Conservation (phyloP, 2,888 invertebrate genomes). For the Drosophila limbata region DNA sequence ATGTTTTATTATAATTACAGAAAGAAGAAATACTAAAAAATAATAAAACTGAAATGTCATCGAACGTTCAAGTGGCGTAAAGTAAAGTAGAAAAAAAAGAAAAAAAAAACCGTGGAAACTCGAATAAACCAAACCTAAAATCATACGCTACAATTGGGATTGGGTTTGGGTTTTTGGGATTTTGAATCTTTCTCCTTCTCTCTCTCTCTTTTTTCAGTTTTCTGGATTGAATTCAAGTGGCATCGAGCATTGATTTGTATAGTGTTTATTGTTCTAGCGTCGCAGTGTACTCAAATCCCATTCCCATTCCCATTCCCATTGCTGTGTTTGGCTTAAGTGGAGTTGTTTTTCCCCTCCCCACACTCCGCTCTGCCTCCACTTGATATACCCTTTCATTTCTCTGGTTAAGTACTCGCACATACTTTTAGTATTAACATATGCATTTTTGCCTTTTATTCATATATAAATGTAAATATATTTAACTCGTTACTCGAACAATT, state of each 20-base stretch:
- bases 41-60: slow-evolving; percentile 79
- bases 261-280: slow-evolving; percentile 76
- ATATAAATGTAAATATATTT: slow-evolving; percentile 17
- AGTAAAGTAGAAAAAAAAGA: neutral
- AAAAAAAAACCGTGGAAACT: slow-evolving; percentile 18
- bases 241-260: slow-evolving; percentile 68
- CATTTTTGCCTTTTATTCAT: slow-evolving; percentile 45
- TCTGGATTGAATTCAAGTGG: slow-evolving; percentile 56
- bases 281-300: slow-evolving; percentile 33
- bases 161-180: neutral
- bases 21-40: slow-evolving; percentile 46
- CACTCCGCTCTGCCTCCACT: too few relatives aligned
- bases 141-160: slow-evolving; percentile 33
- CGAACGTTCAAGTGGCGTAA: slow-evolving; percentile 79
- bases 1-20: slow-evolving; percentile 78
- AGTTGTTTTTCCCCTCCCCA: neutral
- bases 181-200: neutral
- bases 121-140: slow-evolving; percentile 22
- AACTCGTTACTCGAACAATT: slow-evolving; percentile 42
- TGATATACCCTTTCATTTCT: slow-evolving; percentile 27
- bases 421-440: slow-evolving; percentile 37
- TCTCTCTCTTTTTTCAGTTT: slow-evolving; percentile 1
- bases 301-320: slow-evolving; percentile 12
- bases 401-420: slow-evolving; percentile 37
- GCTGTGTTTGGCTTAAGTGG: slow-evolving; percentile 43